These are phyloP conservation scores for Burhinus oedicnemus DNA, from an alignment of 2,113 vertebrate genomes.

Conservation along the genomic window DNA sequence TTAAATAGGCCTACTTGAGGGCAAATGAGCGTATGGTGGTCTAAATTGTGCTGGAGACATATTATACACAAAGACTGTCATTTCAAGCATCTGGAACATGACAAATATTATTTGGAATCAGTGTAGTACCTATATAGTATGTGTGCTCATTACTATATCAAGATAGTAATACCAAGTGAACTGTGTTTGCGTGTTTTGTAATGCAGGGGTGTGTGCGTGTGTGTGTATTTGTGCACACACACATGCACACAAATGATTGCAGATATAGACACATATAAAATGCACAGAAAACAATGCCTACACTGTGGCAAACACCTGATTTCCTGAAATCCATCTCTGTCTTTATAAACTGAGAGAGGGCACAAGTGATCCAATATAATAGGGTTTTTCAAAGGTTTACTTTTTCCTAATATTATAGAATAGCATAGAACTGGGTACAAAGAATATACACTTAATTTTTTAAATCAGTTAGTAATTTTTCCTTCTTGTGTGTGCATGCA, in stretches of 20 bases:
- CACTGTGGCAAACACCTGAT: not conserved
- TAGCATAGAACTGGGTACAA: not conserved
- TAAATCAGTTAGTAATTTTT: not conserved
- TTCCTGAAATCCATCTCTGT: not conserved
- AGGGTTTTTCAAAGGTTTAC: not conserved
- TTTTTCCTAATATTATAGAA: not conserved
- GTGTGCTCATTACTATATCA: not conserved
- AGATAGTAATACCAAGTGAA: not conserved
- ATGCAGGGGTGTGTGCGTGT: not conserved
- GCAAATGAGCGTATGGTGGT: constrained; percentile 80
- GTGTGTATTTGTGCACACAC: not conserved
- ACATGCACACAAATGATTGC: not conserved
- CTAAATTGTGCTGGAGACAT: constrained; percentile 79
- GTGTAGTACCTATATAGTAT: not conserved
- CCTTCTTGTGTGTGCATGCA: not conserved
- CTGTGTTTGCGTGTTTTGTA: not conserved
- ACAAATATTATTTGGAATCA: constrained; percentile 72
- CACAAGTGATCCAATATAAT: not conserved
- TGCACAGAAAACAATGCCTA: not conserved
- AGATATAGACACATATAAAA: not conserved
- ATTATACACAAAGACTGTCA: constrained; percentile 76
- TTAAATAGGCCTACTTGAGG: constrained; percentile 86
- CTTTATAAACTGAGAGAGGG: not conserved
- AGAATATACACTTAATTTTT: not conserved
- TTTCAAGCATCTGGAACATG: constrained; percentile 79